Evolutionary conservation across 2,113 vertebrate species (phyloP).

Genomic region (Dasypus novemcinctus): DNA sequence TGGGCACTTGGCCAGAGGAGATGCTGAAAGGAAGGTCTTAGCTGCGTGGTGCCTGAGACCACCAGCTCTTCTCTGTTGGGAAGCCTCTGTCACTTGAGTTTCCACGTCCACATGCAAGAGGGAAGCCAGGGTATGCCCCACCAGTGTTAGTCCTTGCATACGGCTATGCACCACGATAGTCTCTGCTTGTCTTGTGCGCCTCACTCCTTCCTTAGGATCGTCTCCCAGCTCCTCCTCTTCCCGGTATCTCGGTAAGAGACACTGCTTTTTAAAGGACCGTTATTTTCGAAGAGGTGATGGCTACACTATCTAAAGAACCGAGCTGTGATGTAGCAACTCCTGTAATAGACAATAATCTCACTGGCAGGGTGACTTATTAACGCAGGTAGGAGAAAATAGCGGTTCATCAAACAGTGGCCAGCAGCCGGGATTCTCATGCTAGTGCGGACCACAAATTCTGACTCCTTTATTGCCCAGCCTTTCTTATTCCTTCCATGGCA

Average conservation of each 20-base stretch:
- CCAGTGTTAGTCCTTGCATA: rapidly evolving
- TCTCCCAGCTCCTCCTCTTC: not conserved
- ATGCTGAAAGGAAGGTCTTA: not conserved
- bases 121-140: not conserved
- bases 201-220: not conserved
- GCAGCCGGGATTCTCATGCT: not conserved
- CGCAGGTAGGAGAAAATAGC: not conserved
- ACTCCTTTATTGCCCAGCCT: rapidly evolving
- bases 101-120: rapidly evolving
- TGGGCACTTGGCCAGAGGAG: not conserved
- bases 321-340: not conserved
- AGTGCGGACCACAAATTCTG: not conserved
- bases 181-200: rapidly evolving
- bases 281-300: not conserved
- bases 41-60: too few relatives aligned
- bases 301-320: not conserved
- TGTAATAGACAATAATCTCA: not conserved
- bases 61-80: not conserved
- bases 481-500: not conserved
- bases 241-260: not conserved
- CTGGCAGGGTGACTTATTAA: not conserved
- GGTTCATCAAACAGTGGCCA: not conserved
- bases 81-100: too few relatives aligned
- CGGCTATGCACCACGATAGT: not conserved
- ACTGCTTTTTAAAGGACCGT: not conserved